Base-by-base conservation (phyloP, 2,888 invertebrate genomes). In the Clanis bilineata region DNA sequence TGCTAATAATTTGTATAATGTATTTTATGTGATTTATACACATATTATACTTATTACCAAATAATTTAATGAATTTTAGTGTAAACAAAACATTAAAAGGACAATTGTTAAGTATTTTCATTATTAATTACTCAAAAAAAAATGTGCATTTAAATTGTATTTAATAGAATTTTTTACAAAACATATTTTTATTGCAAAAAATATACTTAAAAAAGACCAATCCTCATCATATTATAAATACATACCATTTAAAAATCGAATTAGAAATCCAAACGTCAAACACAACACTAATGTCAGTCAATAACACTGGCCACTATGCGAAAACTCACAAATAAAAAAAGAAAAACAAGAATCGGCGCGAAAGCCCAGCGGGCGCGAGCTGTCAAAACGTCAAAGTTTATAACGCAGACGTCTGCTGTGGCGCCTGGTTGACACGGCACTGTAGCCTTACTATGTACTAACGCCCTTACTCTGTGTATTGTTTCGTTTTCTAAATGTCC, bases 361-460 rank as follows among this genome's bases (percentile, higher is more conserved):
- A 73, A 67, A 65, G 58, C 55, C 56, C 58, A 21, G 15, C 51
- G 60, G 18, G 63, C 51, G 45, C 39, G 63, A 61, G 62, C 57
- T 57, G 57, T 57, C 69, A 76, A 51, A 74, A 70, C 69, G 71
- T 69, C 71, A 75, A 65, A 70, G 66, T 58, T 64, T 62, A 69
- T 60, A 62, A 41, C 23, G 43, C 60, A 65, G 63, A 73, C 80
- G 80, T 76, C 75, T 76, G 73, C 54, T 66, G 57, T 62, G 68
- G 68, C 69, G 76, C 66, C 69, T 60, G 64, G 76, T 73, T 80
- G 73, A 74, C 77, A 77, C 75, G 72, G 70, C 60, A 82, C 82
- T 82, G 73, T 56, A 56, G 39, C 28, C 32, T 28, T 28, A 28
- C 28, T 18, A 51, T 18, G 15, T 28, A 28, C 28, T 18, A 51